These are phyloP conservation scores for Apeira syringaria DNA, from an alignment of 2,888 invertebrate species.

Conservation along the genomic window DNA sequence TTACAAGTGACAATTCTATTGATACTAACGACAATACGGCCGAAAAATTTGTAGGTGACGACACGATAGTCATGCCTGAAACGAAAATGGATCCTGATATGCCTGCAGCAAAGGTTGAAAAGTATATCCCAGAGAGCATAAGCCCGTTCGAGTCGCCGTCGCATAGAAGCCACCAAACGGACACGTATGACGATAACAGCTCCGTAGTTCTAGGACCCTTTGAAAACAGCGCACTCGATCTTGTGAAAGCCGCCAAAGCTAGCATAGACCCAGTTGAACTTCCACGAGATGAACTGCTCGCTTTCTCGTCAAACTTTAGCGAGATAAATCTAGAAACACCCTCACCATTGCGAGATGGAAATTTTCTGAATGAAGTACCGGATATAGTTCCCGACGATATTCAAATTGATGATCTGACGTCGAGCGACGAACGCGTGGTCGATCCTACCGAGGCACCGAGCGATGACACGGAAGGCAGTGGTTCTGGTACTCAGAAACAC, in stretches of 20 bases:
- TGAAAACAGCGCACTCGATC: slow-evolving; percentile 80
- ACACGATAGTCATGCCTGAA: slow-evolving; percentile 41
- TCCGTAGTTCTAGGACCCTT: slow-evolving; percentile 84
- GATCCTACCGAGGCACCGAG: slow-evolving; percentile 30
- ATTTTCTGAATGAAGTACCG: slow-evolving; percentile 76
- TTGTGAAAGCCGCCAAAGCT: slow-evolving; percentile 77
- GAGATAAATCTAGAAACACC: slow-evolving; percentile 77
- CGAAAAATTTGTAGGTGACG: slow-evolving; percentile 42
- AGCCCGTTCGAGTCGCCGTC: slow-evolving; percentile 76
- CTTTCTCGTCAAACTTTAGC: slow-evolving; percentile 81
- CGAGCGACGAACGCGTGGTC: slow-evolving; percentile 51
- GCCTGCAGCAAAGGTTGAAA: slow-evolving; percentile 55
- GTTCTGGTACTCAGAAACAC: slow-evolving; percentile 60
- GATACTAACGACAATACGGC: slow-evolving; percentile 42
- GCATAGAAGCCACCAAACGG: slow-evolving; percentile 66
- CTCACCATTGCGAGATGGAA: slow-evolving; percentile 70
- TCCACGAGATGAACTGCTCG: slow-evolving; percentile 74
- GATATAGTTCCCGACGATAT: slow-evolving; percentile 63
- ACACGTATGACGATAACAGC: slow-evolving; percentile 75
- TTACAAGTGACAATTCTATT: slow-evolving; percentile 54
- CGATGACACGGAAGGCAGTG: slow-evolving; percentile 52
- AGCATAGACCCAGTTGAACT: slow-evolving; percentile 59
- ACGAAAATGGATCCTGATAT: slow-evolving; percentile 51
- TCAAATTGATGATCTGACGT: slow-evolving; percentile 58
- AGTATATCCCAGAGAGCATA: slow-evolving; percentile 53